Base-by-base conservation (phyloP, 1,140 invertebrate species). In the Tetragnatha versicolor region DNA sequence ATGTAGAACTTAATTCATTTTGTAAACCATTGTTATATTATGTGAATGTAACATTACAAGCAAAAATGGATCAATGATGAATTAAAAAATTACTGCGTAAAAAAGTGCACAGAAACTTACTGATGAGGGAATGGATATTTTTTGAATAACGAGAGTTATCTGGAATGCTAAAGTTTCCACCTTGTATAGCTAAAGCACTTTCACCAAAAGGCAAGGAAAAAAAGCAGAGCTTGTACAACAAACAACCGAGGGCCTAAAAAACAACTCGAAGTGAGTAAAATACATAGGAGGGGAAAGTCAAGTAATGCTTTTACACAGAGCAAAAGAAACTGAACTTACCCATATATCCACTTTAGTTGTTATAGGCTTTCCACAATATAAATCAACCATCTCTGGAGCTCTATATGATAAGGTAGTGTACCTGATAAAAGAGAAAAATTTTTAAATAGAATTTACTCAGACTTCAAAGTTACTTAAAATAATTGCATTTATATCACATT, bases 301-400 rank as follows among this genome's bases (percentile, higher is more conserved):
- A 33, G 1, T 14, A 60, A 29, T 29, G 31, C 17, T 9, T 17
- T 42, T 17, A 42, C 7, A 42, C 39, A 42, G 7, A 42, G 17
- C 7, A 9, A 42, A 42, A 42, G 17, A 42, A 75, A 17, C 55
- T 6, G 35, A 55, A 83, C 84, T 84, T 88, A 92, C 93, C 94
- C 94, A 96, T 85, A 97, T 94, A 88, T 97, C 95, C 51, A 93
- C 89, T 87, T 96, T 96, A 6, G 92, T 94, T n/a, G 94, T 94
- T 73, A 98, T 96, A 25, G 91, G 86, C 87, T 93, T 93, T 27
- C 92, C 93, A 81, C 89, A 90, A 86, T 97, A 98, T 81, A 98
- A 89, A 87, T 98, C 95, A 33, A 98, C 91, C 96, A 98, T 98
- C 89, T 98, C 96, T 25, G 96, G 96, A 20, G 95, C 90, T 83